These are phyloP conservation scores for Stomatorhinus walkeri DNA, from an alignment of 2,797 vertebrate genomes.

Conservation along the genomic window DNA sequence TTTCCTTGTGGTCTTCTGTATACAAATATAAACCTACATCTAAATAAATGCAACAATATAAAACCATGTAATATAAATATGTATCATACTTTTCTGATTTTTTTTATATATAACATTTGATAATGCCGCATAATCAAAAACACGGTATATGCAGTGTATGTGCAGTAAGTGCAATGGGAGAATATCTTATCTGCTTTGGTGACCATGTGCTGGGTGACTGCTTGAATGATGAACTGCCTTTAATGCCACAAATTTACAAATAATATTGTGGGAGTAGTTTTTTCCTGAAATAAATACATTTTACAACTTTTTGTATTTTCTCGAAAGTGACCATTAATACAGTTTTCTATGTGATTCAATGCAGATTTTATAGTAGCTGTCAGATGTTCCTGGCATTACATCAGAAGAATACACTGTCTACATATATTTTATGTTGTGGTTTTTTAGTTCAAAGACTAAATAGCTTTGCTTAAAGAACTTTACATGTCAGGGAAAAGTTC, in stretches of 20 bases:
- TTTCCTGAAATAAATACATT: slow-evolving; percentile 12
- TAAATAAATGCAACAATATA: slow-evolving; percentile 16
- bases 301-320: not conserved
- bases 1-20: not conserved
- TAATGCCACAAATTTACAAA: slow-evolving; percentile 35
- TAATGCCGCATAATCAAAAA: not conserved
- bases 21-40: not conserved
- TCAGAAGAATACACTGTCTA: not conserved
- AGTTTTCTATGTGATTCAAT: not conserved
- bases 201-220: not conserved
- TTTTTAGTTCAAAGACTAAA: not conserved
- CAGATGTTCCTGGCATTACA: not conserved
- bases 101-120: not conserved
- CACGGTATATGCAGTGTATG: not conserved
- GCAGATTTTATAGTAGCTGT: not conserved
- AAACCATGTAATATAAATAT: slow-evolving; percentile 49
- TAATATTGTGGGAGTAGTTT: slow-evolving; percentile 23
- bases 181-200: not conserved
- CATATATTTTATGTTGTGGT: not conserved
- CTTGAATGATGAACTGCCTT: slow-evolving; percentile 33
- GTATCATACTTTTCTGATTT: slow-evolving; percentile 39
- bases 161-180: not conserved
- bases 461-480: not conserved
- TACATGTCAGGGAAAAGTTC: not conserved
- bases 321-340: not conserved